phyloP scores from a whole-genome alignment of 1,140 invertebrate genomes.

The Elymnias hypermnestra region DNA sequence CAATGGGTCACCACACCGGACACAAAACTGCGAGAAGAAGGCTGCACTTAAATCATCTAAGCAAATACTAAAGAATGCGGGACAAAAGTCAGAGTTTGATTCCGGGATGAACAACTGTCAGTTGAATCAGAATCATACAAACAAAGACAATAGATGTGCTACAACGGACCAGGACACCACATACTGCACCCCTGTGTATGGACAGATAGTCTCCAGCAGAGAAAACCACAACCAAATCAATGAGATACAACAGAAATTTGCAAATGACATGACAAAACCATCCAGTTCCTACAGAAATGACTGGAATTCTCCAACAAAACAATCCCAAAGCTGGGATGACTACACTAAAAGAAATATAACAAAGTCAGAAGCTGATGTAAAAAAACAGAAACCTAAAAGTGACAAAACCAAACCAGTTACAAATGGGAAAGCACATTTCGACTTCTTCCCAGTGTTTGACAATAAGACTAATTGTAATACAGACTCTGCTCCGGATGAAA shows the following conservation, averaged over 20 bases:
- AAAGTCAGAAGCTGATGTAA: constrained; percentile 33
- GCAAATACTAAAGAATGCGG: constrained; percentile 63
- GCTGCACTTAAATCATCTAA: constrained; percentile 57
- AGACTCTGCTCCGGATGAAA: constrained; percentile 20
- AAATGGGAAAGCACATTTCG: constrained; percentile 60
- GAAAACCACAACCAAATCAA: constrained; percentile 71
- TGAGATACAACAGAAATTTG: constrained; percentile 64
- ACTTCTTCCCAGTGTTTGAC: constrained; percentile 67
- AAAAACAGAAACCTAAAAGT: constrained; percentile 45
- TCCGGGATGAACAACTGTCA: constrained; percentile 69
- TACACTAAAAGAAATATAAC: background rate
- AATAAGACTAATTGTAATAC: constrained; percentile 41
- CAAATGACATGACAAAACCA: constrained; percentile 51
- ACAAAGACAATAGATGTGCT: constrained; percentile 43
- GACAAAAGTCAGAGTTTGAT: constrained; percentile 67
- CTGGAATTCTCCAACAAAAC: constrained; percentile 52
- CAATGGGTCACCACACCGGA: constrained; percentile 38
- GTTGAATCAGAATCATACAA: constrained; percentile 46
- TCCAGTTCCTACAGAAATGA: constrained; percentile 64
- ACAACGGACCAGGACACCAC: constrained; percentile 53
- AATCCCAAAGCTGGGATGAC: constrained; percentile 28
- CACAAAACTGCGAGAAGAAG: constrained; percentile 39
- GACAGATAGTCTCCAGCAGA: constrained; percentile 63
- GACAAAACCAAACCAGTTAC: constrained; percentile 45
- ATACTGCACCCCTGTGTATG: constrained; percentile 64